phyloP scores from a whole-genome alignment of 1,140 invertebrate species.

The Cecropterus lyciades region DNA sequence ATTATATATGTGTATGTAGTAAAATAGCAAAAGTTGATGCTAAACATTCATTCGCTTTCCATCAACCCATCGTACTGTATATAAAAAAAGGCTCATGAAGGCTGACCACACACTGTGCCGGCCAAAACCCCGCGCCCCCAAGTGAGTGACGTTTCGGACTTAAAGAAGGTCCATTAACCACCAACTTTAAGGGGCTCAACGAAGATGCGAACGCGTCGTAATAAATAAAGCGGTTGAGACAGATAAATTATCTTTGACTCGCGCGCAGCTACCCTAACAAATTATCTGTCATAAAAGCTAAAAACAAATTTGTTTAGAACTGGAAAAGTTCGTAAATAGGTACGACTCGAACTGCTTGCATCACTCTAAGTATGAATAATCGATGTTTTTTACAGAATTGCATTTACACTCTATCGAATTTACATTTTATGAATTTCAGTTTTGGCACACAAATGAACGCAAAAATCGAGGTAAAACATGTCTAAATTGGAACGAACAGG shows the following conservation, averaged over 20 bases:
- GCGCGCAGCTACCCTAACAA: slow-evolving; percentile 77
- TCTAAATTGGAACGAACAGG: slow-evolving; percentile 61
- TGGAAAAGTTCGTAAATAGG: slow-evolving; percentile 45
- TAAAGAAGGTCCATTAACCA: slow-evolving; percentile 80
- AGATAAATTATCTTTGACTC: slow-evolving; percentile 84
- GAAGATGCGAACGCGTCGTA: slow-evolving; percentile 78
- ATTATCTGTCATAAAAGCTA: slow-evolving; percentile 80
- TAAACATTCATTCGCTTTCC: slow-evolving; percentile 51
- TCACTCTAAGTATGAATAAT: slow-evolving; percentile 47
- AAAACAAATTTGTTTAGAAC: slow-evolving; percentile 75
- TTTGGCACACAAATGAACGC: slow-evolving; percentile 42
- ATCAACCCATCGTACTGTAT: slow-evolving; percentile 57
- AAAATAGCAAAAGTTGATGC: slow-evolving; percentile 41
- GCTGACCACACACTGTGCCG: slow-evolving; percentile 60
- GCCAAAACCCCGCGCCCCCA: slow-evolving; percentile 35
- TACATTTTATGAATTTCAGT: slow-evolving; percentile 30
- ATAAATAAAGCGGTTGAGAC: slow-evolving; percentile 83
- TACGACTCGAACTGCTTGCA: slow-evolving; percentile 37
- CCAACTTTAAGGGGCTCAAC: slow-evolving; percentile 78
- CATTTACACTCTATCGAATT: slow-evolving; percentile 34
- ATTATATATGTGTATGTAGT: too few species aligned
- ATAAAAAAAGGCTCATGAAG: slow-evolving; percentile 53
- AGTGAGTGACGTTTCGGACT: slow-evolving; percentile 70
- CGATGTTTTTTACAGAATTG: slow-evolving; percentile 43
- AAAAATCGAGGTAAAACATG: slow-evolving; percentile 61